Evolutionary conservation across 92 coral and sea anemone genomes (phyloP).

Genomic region (Virgularia gustaviana): DNA sequence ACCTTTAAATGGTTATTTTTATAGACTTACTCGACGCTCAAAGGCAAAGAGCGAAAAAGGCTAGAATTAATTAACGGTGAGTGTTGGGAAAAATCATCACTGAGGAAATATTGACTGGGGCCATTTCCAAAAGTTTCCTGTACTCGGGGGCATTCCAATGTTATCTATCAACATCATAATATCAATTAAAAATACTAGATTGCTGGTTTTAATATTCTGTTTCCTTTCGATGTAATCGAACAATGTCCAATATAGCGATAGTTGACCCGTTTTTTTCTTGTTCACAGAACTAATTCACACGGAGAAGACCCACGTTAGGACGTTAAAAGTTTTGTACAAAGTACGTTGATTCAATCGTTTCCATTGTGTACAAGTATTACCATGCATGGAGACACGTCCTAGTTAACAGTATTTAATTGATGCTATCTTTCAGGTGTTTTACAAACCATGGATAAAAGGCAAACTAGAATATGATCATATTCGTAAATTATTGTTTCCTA

Average conservation of each 20-base stretch:
- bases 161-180: too few species aligned
- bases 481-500: slow-evolving; percentile 72
- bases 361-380: too few species aligned
- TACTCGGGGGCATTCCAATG: too few species aligned
- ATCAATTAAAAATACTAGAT: too few species aligned
- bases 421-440: slow-evolving; percentile 77
- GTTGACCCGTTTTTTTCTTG: too few species aligned
- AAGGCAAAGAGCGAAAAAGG: slow-evolving; percentile 81
- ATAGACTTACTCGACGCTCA: slow-evolving; percentile 68
- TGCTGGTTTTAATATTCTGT: too few species aligned
- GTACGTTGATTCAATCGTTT: slow-evolving; percentile 41
- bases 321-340: slow-evolving; percentile 84
- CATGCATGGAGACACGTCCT: too few species aligned
- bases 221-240: too few species aligned
- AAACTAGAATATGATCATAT: slow-evolving; percentile 66
- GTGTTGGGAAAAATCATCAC: background rate
- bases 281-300: slow-evolving; percentile 91
- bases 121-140: too few species aligned
- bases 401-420: too few species aligned
- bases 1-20: background rate
- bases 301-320: slow-evolving; percentile 93
- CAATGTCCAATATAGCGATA: too few species aligned
- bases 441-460: slow-evolving; percentile 88
- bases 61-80: slow-evolving; percentile 94
- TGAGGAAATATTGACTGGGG: too few species aligned